A percentile compares a stretch with the other conserved stretches of the same genome.
Conservation (phyloP, 1,140 invertebrate genomes). For the Brachionus rotundiformis region DNA sequence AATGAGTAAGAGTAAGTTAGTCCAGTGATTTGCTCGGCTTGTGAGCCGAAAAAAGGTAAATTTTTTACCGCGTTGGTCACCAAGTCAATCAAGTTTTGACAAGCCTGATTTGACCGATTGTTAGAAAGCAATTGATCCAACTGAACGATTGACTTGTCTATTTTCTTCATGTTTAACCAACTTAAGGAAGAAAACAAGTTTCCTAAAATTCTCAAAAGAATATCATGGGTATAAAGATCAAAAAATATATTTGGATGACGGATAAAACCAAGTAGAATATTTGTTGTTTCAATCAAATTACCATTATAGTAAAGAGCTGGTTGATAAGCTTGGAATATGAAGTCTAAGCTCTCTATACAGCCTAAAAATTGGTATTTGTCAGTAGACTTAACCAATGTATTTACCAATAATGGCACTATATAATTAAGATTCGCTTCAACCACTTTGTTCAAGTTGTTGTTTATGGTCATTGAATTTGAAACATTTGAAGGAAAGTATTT, state of each 20-base stretch:
- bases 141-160: not conserved
- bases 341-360: slow-evolving; percentile 28
- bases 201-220: not conserved
- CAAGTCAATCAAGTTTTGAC: not conserved
- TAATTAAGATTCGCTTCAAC: slow-evolving; percentile 44
- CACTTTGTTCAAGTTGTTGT: slow-evolving; percentile 19
- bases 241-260: slow-evolving; percentile 20
- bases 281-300: not conserved
- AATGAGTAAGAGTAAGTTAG: slow-evolving; percentile 55
- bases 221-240: slow-evolving; percentile 36
- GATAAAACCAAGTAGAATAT: not conserved
- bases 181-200: slow-evolving; percentile 18
- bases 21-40: slow-evolving; percentile 37
- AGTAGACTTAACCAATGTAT: not conserved
- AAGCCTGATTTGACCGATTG: not conserved
- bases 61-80: not conserved
- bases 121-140: not conserved
- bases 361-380: slow-evolving; percentile 40
- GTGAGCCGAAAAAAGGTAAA: not conserved
- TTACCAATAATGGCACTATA: slow-evolving; percentile 3
- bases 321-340: slow-evolving; percentile 34
- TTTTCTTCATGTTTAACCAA: slow-evolving; percentile 43
- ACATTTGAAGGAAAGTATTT: slow-evolving; percentile 25
- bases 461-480: slow-evolving; percentile 6
- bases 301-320: slow-evolving; percentile 28